Evolutionary conservation across 2,113 vertebrate genomes (phyloP).

Genomic region (Marmota monax): DNA sequence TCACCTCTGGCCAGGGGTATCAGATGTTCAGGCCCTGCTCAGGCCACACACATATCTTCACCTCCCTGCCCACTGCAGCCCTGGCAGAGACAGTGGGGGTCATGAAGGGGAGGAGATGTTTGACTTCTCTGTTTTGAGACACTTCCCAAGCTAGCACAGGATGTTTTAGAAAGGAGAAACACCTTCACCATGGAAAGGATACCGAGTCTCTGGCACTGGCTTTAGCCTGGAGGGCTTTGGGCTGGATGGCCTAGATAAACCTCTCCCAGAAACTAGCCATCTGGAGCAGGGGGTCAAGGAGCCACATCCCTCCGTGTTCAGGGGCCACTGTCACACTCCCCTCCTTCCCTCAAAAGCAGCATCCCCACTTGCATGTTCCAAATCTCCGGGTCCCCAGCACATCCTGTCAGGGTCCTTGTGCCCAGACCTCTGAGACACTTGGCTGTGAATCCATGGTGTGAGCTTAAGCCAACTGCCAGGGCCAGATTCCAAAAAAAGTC

Average conservation of each 20-base stretch:
- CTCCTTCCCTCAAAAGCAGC: background rate
- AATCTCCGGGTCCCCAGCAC: background rate
- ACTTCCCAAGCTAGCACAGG: slow-evolving; percentile 17
- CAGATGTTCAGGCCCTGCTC: background rate
- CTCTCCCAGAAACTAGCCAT: slow-evolving; percentile 23
- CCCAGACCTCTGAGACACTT: background rate
- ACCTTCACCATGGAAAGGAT: slow-evolving; percentile 18
- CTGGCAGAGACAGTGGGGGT: background rate
- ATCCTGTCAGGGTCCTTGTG: background rate
- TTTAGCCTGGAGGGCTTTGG: background rate
- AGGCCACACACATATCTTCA: background rate
- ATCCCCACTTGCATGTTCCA: background rate
- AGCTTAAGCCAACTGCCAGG: background rate
- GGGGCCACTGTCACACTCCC: background rate
- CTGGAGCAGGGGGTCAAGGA: background rate
- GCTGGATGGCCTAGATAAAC: background rate
- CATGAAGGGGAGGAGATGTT: background rate
- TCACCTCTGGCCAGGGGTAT: background rate
- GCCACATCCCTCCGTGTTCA: background rate
- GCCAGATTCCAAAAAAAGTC: slow-evolving; percentile 23
- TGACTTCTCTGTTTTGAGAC: background rate
- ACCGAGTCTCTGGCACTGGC: slow-evolving; percentile 32
- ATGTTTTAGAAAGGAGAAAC: slow-evolving; percentile 59
- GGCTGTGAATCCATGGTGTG: background rate
- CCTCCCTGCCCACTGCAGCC: background rate